Conservation (phyloP, 2,113 vertebrate species). For the Ictalurus furcatus region DNA sequence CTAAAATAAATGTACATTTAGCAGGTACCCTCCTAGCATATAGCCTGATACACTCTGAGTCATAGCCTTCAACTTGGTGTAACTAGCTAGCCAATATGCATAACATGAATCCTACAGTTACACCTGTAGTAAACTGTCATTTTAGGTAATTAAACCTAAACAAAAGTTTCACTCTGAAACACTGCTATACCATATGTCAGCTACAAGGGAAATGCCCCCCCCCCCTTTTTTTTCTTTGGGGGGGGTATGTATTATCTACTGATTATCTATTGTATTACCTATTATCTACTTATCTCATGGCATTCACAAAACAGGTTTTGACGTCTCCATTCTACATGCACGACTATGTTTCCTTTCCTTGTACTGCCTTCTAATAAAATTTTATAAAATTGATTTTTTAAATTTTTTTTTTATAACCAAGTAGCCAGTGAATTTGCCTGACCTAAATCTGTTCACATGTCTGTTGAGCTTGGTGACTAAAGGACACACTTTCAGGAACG, state of each 20-base stretch:
- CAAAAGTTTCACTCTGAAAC: neutral
- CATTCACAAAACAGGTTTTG: neutral
- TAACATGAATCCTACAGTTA: neutral
- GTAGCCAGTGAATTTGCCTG: neutral
- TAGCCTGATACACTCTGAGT: neutral
- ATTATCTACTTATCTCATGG: neutral
- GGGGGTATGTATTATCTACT: neutral
- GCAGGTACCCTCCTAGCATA: neutral
- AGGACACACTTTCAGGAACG: neutral
- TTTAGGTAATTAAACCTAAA: neutral
- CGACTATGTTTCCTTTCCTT: neutral
- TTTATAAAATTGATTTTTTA: neutral
- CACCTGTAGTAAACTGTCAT: neutral
- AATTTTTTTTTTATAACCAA: too few relatives aligned
- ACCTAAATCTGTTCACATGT: conserved; percentile 5
- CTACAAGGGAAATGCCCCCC: neutral
- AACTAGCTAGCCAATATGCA: neutral
- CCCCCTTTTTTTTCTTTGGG: neutral
- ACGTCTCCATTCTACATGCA: neutral
- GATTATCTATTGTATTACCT: neutral
- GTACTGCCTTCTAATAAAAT: neutral
- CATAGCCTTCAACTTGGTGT: neutral
- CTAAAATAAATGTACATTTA: neutral
- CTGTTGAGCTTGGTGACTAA: neutral
- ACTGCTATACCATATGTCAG: neutral